Base-by-base conservation (phyloP, 2,888 invertebrate species). In the Drosophila formosana region DNA sequence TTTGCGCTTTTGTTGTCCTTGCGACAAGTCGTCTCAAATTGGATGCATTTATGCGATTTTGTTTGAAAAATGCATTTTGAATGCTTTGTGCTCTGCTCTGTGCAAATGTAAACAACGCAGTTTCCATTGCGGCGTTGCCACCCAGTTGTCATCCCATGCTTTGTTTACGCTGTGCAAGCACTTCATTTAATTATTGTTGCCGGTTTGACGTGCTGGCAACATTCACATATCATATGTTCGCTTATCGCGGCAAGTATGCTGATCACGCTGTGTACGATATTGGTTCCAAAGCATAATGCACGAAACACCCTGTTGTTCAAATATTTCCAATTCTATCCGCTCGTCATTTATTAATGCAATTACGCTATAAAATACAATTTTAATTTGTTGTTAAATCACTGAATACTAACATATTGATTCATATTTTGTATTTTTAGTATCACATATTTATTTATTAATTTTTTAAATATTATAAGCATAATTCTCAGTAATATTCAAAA, bases 161-260 rank as follows among this genome's bases (percentile, higher is more conserved):
- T 66, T 75, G 57, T 75, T 79, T 75, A 79, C 80, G 45, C 51
- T 9, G 23, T 23, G 53, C 1, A 2, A 1, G 62, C 37, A 52
- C 2, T 11, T 6, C 4, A 9, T n/a, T 47, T 4, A 34, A 18
- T 5, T 3, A 8, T 13, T 13, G 6, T 11, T 32, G 66, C 80
- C 80, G 76, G 76, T 46, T 58, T 51, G 6, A 7, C 66, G 5
- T 7, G 49, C 55, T 77, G 76, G 76, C 76, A 77, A 18, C 80
- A 55, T 61, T 8, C 9, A 13, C 37, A 6, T 9, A 11, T 4
- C 69, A 75, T 62, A 50, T 78, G 62, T 45, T 75, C 7, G 23
- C 0, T 23, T 8, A 11, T 55, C 26, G n/a, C 28, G 43, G 3
- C 43, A 50, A 25, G 70, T 75, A 78, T 57, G 75, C 75, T 69